Evolutionary conservation across 2,888 invertebrate species (phyloP), one percentile per base, ranked within the genome.

Genomic region (Yponomeuta malinellus): DNA sequence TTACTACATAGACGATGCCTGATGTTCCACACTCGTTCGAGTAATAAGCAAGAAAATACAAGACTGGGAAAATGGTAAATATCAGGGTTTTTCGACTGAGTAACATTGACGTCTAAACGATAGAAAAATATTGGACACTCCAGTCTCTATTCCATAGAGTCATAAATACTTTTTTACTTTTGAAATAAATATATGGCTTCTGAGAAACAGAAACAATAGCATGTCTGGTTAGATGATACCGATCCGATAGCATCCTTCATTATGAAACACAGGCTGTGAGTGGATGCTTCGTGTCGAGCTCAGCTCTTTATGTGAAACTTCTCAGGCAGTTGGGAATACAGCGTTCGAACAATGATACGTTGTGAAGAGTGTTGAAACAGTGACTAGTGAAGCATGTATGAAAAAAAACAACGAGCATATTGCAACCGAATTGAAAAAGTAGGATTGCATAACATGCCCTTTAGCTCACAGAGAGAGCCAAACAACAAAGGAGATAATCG

Each of bases 231-330:
- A 59, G 52, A 59, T 59, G 15, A 59, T 59, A 59, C 52, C 2
- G 52, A 12, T 59, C 52, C 52, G 52, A 59, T 15, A 5, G 52
- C 12, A 59, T 59, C 52, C 52, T 15, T 15, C 52, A 15, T 15
- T 59, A 59, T 15, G 12, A 15, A 59, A 59, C 52, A 15, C 15
- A 59, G 52, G 52, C 52, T 15, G 52, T 12, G 52, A 59, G 52
- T 59, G 6, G 52, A 15, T 59, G 12, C 52, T 12, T 59, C 15
- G 52, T 15, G 52, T 59, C 12, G 52, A 12, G 52, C 15, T 59
- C 52, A 59, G 52, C 52, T 59, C 52, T 52, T 52, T 52, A 59
- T 59, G 52, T 59, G 52, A 59, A 59, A 59, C 52, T 59, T 59
- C 52, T 59, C 52, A 59, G 52, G 1, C 52, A 59, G 52, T 59